Base-by-base conservation (phyloP, 2,888 invertebrate genomes). In the Pasiphila rectangulata region DNA sequence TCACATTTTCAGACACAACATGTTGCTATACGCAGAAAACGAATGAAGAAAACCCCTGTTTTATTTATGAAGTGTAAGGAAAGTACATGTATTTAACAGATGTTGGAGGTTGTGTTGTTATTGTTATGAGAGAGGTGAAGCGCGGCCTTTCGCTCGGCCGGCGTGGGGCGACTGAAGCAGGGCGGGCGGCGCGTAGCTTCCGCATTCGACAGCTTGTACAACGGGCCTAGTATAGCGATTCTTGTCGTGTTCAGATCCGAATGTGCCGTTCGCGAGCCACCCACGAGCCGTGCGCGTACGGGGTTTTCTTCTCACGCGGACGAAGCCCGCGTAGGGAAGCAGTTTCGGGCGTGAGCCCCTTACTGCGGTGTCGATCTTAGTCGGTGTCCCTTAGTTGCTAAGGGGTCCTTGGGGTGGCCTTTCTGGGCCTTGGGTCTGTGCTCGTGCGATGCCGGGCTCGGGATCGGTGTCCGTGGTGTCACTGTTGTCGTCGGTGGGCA, bases 151-250 rank as follows among this genome's bases (percentile, higher is more conserved):
- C 60, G 59, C 66, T 74, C 77, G 69, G 65, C 76, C 74, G 75
- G 68, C 79, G 70, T 63, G 64, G 72, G 76, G 75, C 78, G 72
- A 86, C 86, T 86, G 83, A 79, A 61, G 74, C 67, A 71, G 72
- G 80, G 80, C 82, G 82, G 78, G 75, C 77, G 76, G 77, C 36
- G 51, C 45, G 44, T 47, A 24, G 39, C 39, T 49, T 54, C 48
- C 46, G 48, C 52, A 51, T 30, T 40, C 35, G 34, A 46, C 17
- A 43, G 29, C 43, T 47, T 9, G 30, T 40, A 40, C 7, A 23
- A n/a, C n/a, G n/a, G 17, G n/a, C 17, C n/a, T n/a, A 16, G n/a
- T 7, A 1, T 6, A 1, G 17, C 16, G 2, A 32, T 19, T 6
- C 5, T 4, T n/a, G 30, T 16, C 16, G 16, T 13, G 27, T 13